Percentiles rank a stretch among this genome's conserved stretches.
These are phyloP conservation scores for Streblospio benedicti DNA, from an alignment of 1,140 invertebrate species.

Conservation along the genomic window DNA sequence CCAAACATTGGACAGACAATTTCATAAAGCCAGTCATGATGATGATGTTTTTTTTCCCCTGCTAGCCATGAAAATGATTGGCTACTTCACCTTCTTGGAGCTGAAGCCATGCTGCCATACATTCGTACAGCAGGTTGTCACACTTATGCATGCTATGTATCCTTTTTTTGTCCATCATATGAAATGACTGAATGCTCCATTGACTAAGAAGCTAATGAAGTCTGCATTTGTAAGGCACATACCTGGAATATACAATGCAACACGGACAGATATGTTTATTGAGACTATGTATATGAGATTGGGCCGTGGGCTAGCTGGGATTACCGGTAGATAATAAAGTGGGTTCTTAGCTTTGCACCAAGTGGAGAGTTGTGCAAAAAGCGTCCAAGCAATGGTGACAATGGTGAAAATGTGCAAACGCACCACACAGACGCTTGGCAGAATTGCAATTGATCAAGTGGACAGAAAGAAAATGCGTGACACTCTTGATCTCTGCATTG, in stretches of 20 bases:
- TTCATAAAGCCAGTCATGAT: background rate
- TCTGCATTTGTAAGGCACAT: constrained; percentile 5
- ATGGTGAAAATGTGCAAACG: background rate
- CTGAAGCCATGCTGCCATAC: constrained; percentile 3
- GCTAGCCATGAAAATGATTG: background rate
- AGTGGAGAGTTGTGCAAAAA: background rate
- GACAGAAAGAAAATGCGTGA: background rate
- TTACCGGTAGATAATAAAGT: background rate
- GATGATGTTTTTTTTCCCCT: background rate
- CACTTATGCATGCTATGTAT: background rate
- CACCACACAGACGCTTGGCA: background rate
- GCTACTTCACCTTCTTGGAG: background rate
- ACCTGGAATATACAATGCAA: background rate
- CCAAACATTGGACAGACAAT: constrained; percentile 10
- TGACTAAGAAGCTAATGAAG: background rate
- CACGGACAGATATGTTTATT: constrained; percentile 3
- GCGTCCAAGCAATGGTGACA: background rate
- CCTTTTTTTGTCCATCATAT: constrained; percentile 3
- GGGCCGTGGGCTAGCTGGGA: constrained; percentile 1
- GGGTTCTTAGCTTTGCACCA: background rate
- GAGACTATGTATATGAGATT: constrained; percentile 4
- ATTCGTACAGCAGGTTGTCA: background rate
- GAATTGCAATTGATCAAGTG: background rate
- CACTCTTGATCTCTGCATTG: background rate
- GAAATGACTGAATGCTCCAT: background rate